A percentile compares a stretch with the other conserved stretches of the same genome.
These are phyloP conservation scores for Aldabrachelys gigantea DNA, from an alignment of 2,113 vertebrate species.

Conservation along the genomic window DNA sequence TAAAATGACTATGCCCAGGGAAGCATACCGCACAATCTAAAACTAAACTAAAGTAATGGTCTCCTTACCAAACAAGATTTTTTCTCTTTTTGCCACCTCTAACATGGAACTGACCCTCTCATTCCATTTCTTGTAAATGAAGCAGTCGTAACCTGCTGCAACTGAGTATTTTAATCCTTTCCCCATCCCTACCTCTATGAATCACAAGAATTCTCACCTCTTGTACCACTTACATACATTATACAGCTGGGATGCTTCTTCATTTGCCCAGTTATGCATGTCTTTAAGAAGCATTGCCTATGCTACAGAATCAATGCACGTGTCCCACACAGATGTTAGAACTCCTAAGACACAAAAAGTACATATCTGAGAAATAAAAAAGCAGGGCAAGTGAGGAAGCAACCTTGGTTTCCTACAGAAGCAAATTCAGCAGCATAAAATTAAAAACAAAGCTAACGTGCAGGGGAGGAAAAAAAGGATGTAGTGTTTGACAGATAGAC, in stretches of 20 bases:
- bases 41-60: neutral
- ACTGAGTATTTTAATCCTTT: conserved; percentile 35
- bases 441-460: conserved; percentile 30
- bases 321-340: conserved; percentile 58
- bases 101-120: conserved; percentile 4
- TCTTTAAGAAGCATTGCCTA: conserved; percentile 24
- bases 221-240: conserved; percentile 9
- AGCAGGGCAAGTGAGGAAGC: neutral
- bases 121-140: conserved; percentile 51
- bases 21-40: neutral
- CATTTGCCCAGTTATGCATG: conserved; percentile 9
- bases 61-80: conserved; percentile 44
- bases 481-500: conserved; percentile 2
- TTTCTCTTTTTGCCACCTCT: conserved; percentile 37
- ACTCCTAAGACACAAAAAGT: conserved; percentile 48
- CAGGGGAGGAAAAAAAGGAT: neutral
- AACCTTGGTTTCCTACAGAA: conserved; percentile 19
- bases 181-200: conserved; percentile 40
- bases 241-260: conserved; percentile 35
- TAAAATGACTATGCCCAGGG: neutral
- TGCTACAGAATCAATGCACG: conserved; percentile 26
- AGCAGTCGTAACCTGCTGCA: conserved; percentile 20
- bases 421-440: conserved; percentile 23
- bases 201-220: conserved; percentile 44
- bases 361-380: conserved; percentile 31